These are phyloP conservation scores for Semnornis frantzii DNA, from an alignment of 2,113 vertebrate species.

Conservation along the genomic window DNA sequence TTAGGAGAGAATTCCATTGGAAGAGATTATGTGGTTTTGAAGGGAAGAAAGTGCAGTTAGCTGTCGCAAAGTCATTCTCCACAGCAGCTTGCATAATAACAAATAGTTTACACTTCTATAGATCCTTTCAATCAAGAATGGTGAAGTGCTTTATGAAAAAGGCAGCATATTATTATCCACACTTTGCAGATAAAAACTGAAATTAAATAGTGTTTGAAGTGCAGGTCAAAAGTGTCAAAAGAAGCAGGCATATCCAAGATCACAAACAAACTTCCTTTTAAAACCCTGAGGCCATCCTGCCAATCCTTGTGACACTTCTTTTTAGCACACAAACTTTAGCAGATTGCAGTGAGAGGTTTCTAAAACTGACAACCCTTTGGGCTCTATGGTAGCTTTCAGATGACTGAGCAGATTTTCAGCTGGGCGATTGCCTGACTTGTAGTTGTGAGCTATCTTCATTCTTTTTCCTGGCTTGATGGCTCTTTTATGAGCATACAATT, in stretches of 20 bases:
- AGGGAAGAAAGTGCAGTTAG: neutral
- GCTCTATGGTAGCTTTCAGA: neutral
- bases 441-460: neutral
- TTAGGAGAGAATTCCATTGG: neutral
- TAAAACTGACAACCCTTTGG: slow-evolving; percentile 6
- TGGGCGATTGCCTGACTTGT: slow-evolving; percentile 2
- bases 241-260: neutral
- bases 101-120: neutral
- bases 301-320: neutral
- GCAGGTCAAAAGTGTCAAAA: neutral
- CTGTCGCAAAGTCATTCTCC: neutral
- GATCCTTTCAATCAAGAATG: neutral
- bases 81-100: neutral
- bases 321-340: neutral
- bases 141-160: neutral
- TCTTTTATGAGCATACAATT: neutral
- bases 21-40: neutral
- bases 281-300: neutral
- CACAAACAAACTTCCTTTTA: neutral
- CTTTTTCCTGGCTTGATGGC: neutral
- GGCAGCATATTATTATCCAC: neutral
- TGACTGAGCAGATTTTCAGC: slow-evolving; percentile 2
- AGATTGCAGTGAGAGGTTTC: slow-evolving; percentile 23
- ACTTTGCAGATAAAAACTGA: neutral
- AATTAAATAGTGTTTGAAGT: neutral